These are phyloP conservation scores for Sipunculus nudus DNA, from an alignment of 2,888 invertebrate species.

Conservation along the genomic window DNA sequence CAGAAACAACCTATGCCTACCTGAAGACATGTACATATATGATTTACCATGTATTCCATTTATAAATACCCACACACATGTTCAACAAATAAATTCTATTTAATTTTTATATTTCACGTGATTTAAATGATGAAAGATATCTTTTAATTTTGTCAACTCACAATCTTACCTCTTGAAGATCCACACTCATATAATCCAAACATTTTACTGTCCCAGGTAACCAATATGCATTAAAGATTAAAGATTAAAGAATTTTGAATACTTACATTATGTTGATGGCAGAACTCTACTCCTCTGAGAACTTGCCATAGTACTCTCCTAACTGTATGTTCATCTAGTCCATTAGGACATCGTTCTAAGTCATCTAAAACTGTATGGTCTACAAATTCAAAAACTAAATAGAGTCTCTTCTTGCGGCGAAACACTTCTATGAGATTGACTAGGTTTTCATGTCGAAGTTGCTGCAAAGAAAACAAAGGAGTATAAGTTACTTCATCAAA, in stretches of 20 bases:
- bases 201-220: no score
- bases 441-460: constrained; percentile 86
- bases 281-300: constrained; percentile 74
- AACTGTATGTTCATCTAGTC: constrained; percentile 78
- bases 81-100: no score
- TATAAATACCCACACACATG: no score
- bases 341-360: constrained; percentile 77
- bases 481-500: no score
- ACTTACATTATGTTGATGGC: constrained; percentile 84
- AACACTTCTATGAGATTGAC: constrained; percentile 91
- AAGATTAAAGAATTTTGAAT: neutral
- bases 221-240: neutral
- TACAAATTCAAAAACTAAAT: constrained; percentile 87
- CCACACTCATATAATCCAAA: no score
- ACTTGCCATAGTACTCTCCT: constrained; percentile 84
- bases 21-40: no score
- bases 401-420: constrained; percentile 82
- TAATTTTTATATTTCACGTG: no score
- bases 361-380: constrained; percentile 87
- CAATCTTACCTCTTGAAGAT: no score
- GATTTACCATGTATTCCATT: no score
- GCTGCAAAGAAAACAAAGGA: constrained; percentile 71
- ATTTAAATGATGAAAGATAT: no score
- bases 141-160: no score
- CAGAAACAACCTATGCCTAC: no score